These are phyloP conservation scores for Caenorhabditis angaria DNA, from an alignment of 2,888 invertebrate genomes.

Conservation along the genomic window DNA sequence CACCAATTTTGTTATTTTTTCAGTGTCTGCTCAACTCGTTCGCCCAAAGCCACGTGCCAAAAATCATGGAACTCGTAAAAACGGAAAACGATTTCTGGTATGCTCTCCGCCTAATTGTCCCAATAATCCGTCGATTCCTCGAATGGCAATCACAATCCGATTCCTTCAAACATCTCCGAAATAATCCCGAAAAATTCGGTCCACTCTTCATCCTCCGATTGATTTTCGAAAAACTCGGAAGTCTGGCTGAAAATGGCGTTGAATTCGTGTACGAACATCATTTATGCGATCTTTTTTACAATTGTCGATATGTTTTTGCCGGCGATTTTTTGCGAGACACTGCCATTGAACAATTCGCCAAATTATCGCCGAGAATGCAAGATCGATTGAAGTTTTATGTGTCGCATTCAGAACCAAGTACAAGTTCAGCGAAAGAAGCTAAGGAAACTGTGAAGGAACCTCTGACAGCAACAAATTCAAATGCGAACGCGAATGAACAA, in stretches of 20 bases:
- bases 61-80: conserved; percentile 24
- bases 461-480: conserved; percentile 5
- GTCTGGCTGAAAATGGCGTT: conserved; percentile 29
- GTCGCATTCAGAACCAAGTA: conserved; percentile 19
- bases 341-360: conserved; percentile 31
- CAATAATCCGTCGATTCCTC: conserved; percentile 37
- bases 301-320: conserved; percentile 76
- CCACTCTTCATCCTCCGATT: conserved; percentile 18
- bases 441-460: neutral
- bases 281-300: conserved; percentile 72
- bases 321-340: conserved; percentile 72
- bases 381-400: conserved; percentile 45
- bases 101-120: conserved; percentile 32
- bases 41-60: conserved; percentile 12
- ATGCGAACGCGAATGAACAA: conserved; percentile 8
- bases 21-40: conserved; percentile 25
- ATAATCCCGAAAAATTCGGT: conserved; percentile 12
- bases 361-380: conserved; percentile 35
- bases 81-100: conserved; percentile 52
- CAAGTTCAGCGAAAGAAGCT: neutral
- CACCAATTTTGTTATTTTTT: too few relatives aligned
- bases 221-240: conserved; percentile 34
- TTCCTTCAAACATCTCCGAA: conserved; percentile 16
- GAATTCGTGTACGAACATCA: conserved; percentile 41
- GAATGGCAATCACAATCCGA: conserved; percentile 32